Base-by-base conservation (phyloP, 1,140 invertebrate genomes). In the Berghia stephanieae region DNA sequence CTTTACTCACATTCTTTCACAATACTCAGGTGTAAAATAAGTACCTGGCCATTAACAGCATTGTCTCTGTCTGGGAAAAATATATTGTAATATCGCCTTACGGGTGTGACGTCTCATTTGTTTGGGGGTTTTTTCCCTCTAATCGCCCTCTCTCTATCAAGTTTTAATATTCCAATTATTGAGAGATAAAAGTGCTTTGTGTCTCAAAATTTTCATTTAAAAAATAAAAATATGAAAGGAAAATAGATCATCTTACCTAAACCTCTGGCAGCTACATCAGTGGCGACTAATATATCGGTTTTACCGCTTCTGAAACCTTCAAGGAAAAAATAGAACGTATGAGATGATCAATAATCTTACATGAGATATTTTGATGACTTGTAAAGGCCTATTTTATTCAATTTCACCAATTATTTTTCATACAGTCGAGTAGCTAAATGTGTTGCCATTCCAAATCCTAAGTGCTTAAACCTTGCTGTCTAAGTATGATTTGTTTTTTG, bases 261-360 rank as follows among this genome's bases (percentile, higher is more conserved):
- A 80, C 98, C 98, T 84, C 98, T 92, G 27, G 98, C 97, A 69
- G 98, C 98, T 81, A 99, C 98, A 91, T 99, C 98, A 40, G 98
- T 99, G 78, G 98, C 98, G 66, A 99, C 95, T 71, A 99, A 91
- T 85, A 99, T 98, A 76, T 94, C 94, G 66, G 94, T 94, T 88
- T 94, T 94, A 81, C 96, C 96, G 84, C 93, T 93, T 84, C 96
- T 94, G 91, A 99, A 99, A 90, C 98, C 97, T 85, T 91, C 80
- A 94, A 83, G 43, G 27, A 34, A 24, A 0, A 52, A 73, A 31
- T 78, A 44, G 40, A 52, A 16, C 27, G n/a, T n/a, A 66, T 44
- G 2, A 52, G 21, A 49, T 24, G 18, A 44, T n/a, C 42, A 13
- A 13, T 38, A 8, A 34, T 43, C 46, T 46, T 16, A 70, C 24